Evolutionary conservation across 2,888 invertebrate species (phyloP).

Genomic region (Aricia artaxerxes): DNA sequence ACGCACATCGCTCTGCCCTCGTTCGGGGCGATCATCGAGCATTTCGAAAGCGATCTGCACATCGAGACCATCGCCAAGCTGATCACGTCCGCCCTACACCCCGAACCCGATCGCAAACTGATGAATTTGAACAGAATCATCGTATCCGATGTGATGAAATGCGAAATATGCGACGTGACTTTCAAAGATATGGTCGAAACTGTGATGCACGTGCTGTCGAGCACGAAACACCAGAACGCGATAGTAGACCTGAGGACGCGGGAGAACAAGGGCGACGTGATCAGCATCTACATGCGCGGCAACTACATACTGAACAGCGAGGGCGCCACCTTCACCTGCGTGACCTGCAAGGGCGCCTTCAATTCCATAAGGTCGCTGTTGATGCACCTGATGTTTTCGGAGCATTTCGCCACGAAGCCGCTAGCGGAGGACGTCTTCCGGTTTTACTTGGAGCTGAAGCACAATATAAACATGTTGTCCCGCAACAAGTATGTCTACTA

Average conservation of each 20-base stretch:
- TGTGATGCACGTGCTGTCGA: conserved; percentile 58
- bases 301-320: conserved; percentile 66
- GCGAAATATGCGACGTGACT: conserved; percentile 55
- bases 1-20: conserved; percentile 64
- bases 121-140: conserved; percentile 54
- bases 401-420: conserved; percentile 61
- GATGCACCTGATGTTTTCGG: conserved; percentile 65
- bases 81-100: conserved; percentile 58
- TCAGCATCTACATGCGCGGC: conserved; percentile 70
- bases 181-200: conserved; percentile 56
- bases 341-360: conserved; percentile 59
- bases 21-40: conserved; percentile 68
- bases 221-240: conserved; percentile 59
- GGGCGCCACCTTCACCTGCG: conserved; percentile 61
- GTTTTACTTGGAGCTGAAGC: conserved; percentile 71
- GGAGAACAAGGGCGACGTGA: conserved; percentile 64
- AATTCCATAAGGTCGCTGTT: conserved; percentile 66
- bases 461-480: conserved; percentile 68
- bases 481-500: conserved; percentile 71
- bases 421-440: conserved; percentile 66
- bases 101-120: conserved; percentile 53
- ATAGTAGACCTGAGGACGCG: conserved; percentile 53
- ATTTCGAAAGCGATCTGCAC: conserved; percentile 65
- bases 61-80: conserved; percentile 62
- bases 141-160: conserved; percentile 49